Evolutionary conservation across 2,888 invertebrate species (phyloP), one percentile per base, ranked within the genome.

Genomic region (Lasioglossum marginatum): DNA sequence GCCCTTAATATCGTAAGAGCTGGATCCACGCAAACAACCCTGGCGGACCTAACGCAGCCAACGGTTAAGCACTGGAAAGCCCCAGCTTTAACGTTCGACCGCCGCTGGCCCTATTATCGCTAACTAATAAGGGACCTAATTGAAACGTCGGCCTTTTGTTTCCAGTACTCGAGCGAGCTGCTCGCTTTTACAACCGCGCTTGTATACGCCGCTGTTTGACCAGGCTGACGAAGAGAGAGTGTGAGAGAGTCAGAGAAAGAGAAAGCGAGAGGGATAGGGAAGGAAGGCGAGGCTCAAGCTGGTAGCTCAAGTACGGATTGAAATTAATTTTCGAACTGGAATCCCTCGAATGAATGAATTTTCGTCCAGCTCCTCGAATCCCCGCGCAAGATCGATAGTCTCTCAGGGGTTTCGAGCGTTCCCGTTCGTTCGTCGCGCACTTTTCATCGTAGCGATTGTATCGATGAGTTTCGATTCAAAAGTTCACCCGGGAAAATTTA

Each of bases 1-100:
- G 94, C 94, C 94, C 95, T 94, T 94, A 94, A 95, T 95, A 94
- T 94, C 94, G 92, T 94, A 94, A 94, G 94, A 95, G 95, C 94
- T 88, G 93, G 93, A 93, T 94, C 93, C 92, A 88, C 90, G 94
- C 94, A 95, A 95, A 95, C 94, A 95, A 93, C 89, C 92, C 92
- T 85, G 89, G 89, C 85, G 89, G 90, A 91, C 91, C 90, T 87
- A 90, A 91, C 92, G 91, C 91, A 93, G 92, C 92, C 92, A 90
- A 90, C 92, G 91, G 91, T 93, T 94, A 94, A 94, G 94, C 94
- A 93, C 93, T 93, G 90, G 90, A 93, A 94, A 94, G 93, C 93
- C 89, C 89, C 82, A 79, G 83, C 88, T 52, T 85, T 84, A 87
- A 72, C 88, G 83, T 85, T 81, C 88, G 87, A 91, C 90, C 88